Base-by-base conservation (phyloP, 2,888 invertebrate genomes). In the Fissipunctia ypsillon region DNA sequence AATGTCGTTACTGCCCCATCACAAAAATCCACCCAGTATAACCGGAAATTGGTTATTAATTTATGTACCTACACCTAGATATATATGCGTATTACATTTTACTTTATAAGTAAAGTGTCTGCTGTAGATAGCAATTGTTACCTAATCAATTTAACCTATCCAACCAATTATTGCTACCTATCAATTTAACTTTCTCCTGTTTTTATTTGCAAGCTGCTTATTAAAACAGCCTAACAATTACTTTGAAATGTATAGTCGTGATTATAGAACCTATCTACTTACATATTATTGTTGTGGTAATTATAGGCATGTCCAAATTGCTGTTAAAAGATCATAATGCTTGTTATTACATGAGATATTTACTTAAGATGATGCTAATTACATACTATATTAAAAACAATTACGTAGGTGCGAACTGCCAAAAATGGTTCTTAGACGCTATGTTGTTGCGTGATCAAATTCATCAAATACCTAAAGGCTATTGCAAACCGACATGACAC, bases 321-420 rank as follows among this genome's bases (percentile, higher is more conserved):
- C 38, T 68, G 28, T 59, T 52, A 73, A 59, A 59, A 52, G 7
- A 31, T 73, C 43, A 31, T 59, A 73, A 64, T 52, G 45, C 38
- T 72, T 72, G 45, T 52, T 57, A 57, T 52, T 64, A 80, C 43
- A 60, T 70, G 56, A 50, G 19, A 57, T 59, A 28, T 56, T 45
- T 31, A 45, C 19, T 35, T 19, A 41, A 31, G 38, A 52, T 52
- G 35, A 79, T 75, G 72, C 50, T 75, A 75, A 75, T 79, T 79
- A 52, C 3, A 2, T 38, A 12, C 66, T 25, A 48, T 69, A 69
- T 78, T 75, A 52, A 52, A 71, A 75, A 79, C 59, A 78, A 71
- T 71, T 79, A 79, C 71, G 59, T 78, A 52, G 78, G 57, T 35
- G 79, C 35, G 28, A 52, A 52, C 50, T n/a, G 3, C 59, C 71